A percentile compares a stretch with the other conserved stretches of the same genome.
Conservation (phyloP, 2,113 vertebrate genomes). For the Chrysochloris asiatica region DNA sequence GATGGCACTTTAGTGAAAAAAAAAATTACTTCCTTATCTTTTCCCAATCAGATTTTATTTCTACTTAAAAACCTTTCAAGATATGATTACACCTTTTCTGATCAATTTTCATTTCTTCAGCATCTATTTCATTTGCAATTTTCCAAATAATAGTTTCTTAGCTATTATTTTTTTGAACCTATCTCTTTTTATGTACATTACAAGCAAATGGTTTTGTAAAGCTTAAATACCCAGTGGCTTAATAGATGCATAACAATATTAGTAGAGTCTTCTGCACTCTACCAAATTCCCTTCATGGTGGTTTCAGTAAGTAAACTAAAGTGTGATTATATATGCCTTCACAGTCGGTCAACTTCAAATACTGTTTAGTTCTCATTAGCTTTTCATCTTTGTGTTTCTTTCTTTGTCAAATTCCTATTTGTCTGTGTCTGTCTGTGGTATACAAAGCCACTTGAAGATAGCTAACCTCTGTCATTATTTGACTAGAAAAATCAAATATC, state of each 20-base stretch:
- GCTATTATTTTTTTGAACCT: background rate
- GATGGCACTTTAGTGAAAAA: too few relatives aligned
- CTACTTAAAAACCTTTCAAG: background rate
- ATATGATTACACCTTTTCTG: background rate
- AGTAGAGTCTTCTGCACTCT: background rate
- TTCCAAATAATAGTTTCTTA: background rate
- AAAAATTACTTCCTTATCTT: background rate
- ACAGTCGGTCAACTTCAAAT: background rate
- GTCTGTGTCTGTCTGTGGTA: background rate
- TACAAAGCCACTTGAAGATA: background rate
- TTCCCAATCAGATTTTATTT: background rate
- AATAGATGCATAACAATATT: background rate
- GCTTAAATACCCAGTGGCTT: background rate
- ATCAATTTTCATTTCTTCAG: background rate
- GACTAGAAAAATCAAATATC: background rate
- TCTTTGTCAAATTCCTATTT: background rate
- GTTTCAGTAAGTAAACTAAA: background rate
- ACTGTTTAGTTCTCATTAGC: accelerated
- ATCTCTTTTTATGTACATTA: background rate
- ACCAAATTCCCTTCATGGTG: background rate
- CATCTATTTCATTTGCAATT: background rate
- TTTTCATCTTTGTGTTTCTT: background rate
- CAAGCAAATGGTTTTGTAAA: background rate
- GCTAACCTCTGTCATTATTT: background rate
- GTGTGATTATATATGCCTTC: background rate